Evolutionary conservation across 2,797 vertebrate species (phyloP).

Genomic region (Triplophysa yarkandensis): DNA sequence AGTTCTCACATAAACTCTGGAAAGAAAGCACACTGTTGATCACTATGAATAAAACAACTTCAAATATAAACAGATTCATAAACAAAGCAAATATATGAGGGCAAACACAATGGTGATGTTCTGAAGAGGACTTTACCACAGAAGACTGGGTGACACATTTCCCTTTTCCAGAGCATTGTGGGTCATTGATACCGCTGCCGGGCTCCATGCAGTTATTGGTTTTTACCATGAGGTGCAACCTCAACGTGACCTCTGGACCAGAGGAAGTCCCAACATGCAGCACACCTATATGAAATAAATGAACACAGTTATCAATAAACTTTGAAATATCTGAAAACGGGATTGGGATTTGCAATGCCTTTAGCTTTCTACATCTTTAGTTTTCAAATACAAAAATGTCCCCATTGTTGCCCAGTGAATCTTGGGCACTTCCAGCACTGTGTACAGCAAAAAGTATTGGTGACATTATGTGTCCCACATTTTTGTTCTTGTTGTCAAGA

Average conservation of each 20-base stretch:
- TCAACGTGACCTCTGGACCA: slow-evolving; percentile 85
- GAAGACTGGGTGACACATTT: slow-evolving; percentile 85
- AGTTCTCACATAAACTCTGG: background rate
- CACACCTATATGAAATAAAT: slow-evolving; percentile 71
- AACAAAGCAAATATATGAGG: background rate
- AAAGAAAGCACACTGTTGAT: background rate
- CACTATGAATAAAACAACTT: background rate
- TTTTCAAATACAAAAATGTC: too few relatives aligned
- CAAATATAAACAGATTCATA: background rate
- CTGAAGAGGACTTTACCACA: slow-evolving; percentile 77
- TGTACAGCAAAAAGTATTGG: too few relatives aligned
- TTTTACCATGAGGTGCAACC: slow-evolving; percentile 90
- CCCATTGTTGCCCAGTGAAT: too few relatives aligned
- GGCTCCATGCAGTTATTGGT: slow-evolving; percentile 83
- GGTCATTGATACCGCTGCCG: slow-evolving; percentile 75
- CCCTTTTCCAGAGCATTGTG: slow-evolving; percentile 91
- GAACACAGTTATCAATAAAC: background rate
- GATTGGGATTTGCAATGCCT: too few relatives aligned
- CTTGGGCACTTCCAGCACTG: too few relatives aligned
- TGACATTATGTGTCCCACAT: too few relatives aligned
- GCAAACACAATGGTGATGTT: background rate
- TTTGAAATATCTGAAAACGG: too few relatives aligned
- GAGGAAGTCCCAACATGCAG: slow-evolving; percentile 67
- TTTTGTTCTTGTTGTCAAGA: too few relatives aligned
- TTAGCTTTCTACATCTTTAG: too few relatives aligned